These are phyloP conservation scores for Anthoptus insignis DNA, from an alignment of 2,888 invertebrate genomes.

Conservation along the genomic window DNA sequence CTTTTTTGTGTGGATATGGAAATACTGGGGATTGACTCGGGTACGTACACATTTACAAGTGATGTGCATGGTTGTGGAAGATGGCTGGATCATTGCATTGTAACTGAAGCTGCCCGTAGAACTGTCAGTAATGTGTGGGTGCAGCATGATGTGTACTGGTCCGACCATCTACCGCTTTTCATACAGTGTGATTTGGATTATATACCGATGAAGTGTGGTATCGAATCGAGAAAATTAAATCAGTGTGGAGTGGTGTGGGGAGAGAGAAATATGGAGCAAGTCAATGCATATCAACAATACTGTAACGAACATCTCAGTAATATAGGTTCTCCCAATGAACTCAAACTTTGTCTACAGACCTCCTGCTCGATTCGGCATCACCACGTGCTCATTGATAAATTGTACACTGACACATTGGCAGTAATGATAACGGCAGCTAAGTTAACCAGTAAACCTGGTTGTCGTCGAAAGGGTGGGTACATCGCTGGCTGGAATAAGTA, in stretches of 20 bases:
- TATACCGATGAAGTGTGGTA: background rate
- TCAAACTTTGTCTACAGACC: background rate
- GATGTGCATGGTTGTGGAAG: background rate
- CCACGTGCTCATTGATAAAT: background rate
- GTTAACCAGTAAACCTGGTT: background rate
- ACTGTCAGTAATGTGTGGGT: background rate
- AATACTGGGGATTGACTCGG: background rate
- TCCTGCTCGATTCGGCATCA: background rate
- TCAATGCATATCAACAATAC: background rate
- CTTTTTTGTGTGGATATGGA: background rate
- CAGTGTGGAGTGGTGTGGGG: background rate
- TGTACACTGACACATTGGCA: background rate
- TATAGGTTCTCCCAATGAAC: background rate
- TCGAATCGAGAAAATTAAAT: background rate
- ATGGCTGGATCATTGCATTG: constrained; percentile 9
- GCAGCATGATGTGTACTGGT: constrained; percentile 8
- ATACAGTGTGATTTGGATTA: background rate
- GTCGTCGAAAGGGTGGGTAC: constrained; percentile 2
- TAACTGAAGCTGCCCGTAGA: background rate
- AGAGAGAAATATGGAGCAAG: background rate
- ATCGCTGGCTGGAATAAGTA: constrained; percentile 39
- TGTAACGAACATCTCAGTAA: background rate
- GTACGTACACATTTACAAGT: constrained; percentile 1
- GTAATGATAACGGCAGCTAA: background rate
- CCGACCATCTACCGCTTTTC: background rate